Conservation (phyloP, 2,888 invertebrate genomes). For the Pollenia labialis region DNA sequence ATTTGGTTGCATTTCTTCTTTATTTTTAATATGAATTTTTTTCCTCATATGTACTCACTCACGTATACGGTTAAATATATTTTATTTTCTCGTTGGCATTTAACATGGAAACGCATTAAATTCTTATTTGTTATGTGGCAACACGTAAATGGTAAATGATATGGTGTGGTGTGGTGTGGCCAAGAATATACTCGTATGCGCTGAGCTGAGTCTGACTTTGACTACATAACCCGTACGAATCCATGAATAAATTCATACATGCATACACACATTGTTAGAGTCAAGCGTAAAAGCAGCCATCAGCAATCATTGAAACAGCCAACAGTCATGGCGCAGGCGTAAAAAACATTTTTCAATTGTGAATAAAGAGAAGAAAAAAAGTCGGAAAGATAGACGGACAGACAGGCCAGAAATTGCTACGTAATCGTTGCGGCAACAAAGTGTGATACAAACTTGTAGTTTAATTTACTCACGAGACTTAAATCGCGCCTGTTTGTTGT, state of each 20-base stretch:
- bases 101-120: constrained; percentile 79
- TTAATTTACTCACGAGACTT: constrained; percentile 63
- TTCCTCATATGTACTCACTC: background rate
- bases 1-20: constrained; percentile 51
- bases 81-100: constrained; percentile 61
- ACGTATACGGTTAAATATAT: constrained; percentile 44
- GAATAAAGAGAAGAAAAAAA: constrained; percentile 49
- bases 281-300: constrained; percentile 59
- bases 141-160: constrained; percentile 74
- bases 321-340: constrained; percentile 72
- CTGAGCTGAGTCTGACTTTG: background rate
- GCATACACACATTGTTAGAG: constrained; percentile 37
- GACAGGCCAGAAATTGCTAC: constrained; percentile 32
- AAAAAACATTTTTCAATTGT: constrained; percentile 76
- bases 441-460: constrained; percentile 55
- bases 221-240: constrained; percentile 6
- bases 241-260: background rate
- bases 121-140: constrained; percentile 79
- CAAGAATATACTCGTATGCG: constrained; percentile 62
- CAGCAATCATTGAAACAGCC: constrained; percentile 51
- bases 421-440: constrained; percentile 31
- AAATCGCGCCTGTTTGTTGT: constrained; percentile 39
- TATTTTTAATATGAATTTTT: constrained; percentile 30
- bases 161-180: constrained; percentile 62
- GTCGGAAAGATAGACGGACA: constrained; percentile 7